Conservation (phyloP, 2,113 vertebrate genomes). For the Pseudopipra pipra region DNA sequence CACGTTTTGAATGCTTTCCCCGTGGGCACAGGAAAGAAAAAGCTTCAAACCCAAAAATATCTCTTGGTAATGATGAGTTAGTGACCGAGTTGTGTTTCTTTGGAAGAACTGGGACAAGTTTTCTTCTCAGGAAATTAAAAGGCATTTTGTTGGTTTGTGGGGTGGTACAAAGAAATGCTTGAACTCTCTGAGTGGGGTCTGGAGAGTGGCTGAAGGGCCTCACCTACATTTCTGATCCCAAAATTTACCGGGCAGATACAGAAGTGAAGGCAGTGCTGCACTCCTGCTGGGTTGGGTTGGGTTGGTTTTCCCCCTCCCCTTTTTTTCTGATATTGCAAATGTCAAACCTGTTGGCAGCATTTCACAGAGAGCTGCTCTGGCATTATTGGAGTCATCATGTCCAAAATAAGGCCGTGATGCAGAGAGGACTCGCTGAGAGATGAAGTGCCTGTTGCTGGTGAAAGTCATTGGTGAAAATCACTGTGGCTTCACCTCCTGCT, state of each 20-base stretch:
- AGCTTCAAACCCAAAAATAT: neutral
- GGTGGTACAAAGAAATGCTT: neutral
- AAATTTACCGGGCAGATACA: too few relatives aligned
- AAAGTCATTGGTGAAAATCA: neutral
- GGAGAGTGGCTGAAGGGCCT: neutral
- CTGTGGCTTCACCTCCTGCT: neutral
- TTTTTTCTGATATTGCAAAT: neutral
- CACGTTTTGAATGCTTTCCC: neutral
- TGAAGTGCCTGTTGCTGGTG: neutral
- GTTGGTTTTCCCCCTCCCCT: accelerated
- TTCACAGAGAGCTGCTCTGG: neutral
- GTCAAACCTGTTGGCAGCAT: neutral
- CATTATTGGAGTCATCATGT: neutral
- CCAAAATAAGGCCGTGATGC: neutral
- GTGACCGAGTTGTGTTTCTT: accelerated
- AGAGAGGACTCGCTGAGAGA: neutral
- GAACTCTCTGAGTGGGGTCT: neutral
- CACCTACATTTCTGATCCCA: neutral
- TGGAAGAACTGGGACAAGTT: neutral
- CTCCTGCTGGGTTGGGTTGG: neutral
- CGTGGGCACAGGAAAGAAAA: neutral
- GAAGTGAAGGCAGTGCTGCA: neutral
- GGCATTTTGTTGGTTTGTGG: neutral
- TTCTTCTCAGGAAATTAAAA: neutral
- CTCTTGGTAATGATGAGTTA: neutral